Evolutionary conservation across 2,797 vertebrate genomes (phyloP).

Genomic region (Dendrocincla fuliginosa): DNA sequence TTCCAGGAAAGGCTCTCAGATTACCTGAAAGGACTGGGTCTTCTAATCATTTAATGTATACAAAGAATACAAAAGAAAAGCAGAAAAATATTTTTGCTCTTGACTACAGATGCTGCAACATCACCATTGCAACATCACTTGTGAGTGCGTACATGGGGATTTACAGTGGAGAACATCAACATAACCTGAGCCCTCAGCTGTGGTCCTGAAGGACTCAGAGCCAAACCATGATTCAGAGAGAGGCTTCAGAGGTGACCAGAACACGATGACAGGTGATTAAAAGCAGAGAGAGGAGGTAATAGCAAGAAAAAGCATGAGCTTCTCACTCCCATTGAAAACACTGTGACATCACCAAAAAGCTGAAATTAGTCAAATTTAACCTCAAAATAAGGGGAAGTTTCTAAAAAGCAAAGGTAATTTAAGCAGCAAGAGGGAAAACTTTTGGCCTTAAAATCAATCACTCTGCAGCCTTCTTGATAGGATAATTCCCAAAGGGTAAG

Average conservation of each 20-base stretch:
- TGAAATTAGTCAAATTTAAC: not conserved
- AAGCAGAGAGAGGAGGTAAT: not conserved
- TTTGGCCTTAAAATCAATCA: not conserved
- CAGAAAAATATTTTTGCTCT: not conserved
- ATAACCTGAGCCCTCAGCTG: not conserved
- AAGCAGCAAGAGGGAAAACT: not conserved
- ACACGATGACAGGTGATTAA: not conserved
- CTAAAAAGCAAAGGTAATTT: not conserved
- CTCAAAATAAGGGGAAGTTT: not conserved
- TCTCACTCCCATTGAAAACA: not conserved
- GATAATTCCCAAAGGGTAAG: not conserved
- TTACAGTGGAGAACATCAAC: not conserved
- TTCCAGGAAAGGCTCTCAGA: not conserved
- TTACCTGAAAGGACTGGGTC: not conserved
- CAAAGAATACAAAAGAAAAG: not conserved
- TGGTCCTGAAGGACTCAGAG: not conserved
- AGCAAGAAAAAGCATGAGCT: not conserved
- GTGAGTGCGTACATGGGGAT: accelerated
- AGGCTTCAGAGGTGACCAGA: not conserved
- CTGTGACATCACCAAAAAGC: not conserved
- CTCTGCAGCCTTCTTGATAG: not conserved
- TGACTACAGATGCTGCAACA: not conserved
- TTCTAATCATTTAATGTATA: not conserved
- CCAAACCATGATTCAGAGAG: not conserved
- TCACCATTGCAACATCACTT: not conserved